Evolutionary conservation across 2,888 invertebrate genomes (phyloP).

Genomic region (Aleiodes alternator): DNA sequence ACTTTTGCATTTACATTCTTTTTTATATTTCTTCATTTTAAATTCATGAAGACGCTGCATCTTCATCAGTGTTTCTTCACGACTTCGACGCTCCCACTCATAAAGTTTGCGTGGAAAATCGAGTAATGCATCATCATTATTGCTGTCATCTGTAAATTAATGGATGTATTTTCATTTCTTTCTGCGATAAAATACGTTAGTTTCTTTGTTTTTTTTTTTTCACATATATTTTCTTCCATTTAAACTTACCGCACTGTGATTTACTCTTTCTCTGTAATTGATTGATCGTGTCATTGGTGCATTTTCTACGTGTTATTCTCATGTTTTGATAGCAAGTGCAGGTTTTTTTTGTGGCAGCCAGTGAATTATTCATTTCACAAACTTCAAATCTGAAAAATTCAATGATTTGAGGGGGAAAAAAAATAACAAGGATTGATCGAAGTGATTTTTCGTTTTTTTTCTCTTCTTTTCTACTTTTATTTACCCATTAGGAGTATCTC

Average conservation of each 20-base stretch:
- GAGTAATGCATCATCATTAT: constrained; percentile 38
- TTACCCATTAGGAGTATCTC: constrained; percentile 22
- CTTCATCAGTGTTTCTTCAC: constrained; percentile 46
- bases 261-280: constrained; percentile 14
- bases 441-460: too few relatives aligned
- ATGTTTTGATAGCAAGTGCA: constrained; percentile 6
- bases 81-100: constrained; percentile 49
- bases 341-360: neutral
- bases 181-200: constrained; percentile 30
- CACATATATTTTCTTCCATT: neutral
- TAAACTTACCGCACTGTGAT: constrained; percentile 3
- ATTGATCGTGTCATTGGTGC: constrained; percentile 31
- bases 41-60: constrained; percentile 35
- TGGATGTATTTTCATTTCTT: constrained; percentile 38
- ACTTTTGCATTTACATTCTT: constrained; percentile 13
- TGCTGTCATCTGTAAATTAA: constrained; percentile 44
- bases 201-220: neutral
- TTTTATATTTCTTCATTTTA: constrained; percentile 2
- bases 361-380: neutral
- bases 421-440: too few relatives aligned
- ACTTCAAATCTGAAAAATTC: neutral
- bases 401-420: neutral
- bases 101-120: constrained; percentile 50
- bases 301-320: constrained; percentile 7
- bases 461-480: neutral